Evolutionary conservation across 1,140 invertebrate genomes (phyloP), one percentile per base, ranked within the genome.

Genomic region (Prorops nasuta): DNA sequence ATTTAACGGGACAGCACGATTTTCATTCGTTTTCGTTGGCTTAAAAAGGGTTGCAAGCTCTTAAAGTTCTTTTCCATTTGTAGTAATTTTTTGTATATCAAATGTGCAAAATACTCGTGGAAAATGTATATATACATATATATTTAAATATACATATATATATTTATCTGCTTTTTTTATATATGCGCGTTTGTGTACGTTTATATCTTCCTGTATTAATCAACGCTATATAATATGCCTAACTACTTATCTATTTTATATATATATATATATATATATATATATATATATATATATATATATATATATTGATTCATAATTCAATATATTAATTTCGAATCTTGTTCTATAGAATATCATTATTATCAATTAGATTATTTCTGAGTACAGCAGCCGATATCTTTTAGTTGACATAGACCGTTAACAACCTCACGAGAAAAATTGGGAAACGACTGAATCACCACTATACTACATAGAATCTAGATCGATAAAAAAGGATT

Each of bases 41-140:
- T 60, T 58, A 54, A 38, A 51, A 52, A 62, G 58, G 58, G 58
- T 63, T 65, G 62, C 54, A 57, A 57, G 44, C 58, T 60, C 52
- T 32, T 35, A 44, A 46, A 36, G 41, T 32, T 45, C 48, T 66
- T 44, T 58, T 49, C 41, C 43, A 22, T 53, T 46, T 58, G 37
- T 53, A 54, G 41, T 55, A 56, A 57, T 49, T 36, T 47, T 60
- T 44, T 64, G 61, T 61, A 72, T 73, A 75, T 72, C 66, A 74
- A 74, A 75, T 67, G 69, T 72, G 74, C 70, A 74, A 74, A 75
- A 76, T 72, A 74, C 62, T 74, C 55, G 70, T 74, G 67, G 67
- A 75, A 75, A 76, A 76, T 69, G 64, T 66, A 67, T 63, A 60
- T 60, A 46, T 65, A 56, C 62, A 59, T 58, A 63, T 50, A 49